Conservation (phyloP, 2,888 invertebrate species). For the Cheilosia grossa region DNA sequence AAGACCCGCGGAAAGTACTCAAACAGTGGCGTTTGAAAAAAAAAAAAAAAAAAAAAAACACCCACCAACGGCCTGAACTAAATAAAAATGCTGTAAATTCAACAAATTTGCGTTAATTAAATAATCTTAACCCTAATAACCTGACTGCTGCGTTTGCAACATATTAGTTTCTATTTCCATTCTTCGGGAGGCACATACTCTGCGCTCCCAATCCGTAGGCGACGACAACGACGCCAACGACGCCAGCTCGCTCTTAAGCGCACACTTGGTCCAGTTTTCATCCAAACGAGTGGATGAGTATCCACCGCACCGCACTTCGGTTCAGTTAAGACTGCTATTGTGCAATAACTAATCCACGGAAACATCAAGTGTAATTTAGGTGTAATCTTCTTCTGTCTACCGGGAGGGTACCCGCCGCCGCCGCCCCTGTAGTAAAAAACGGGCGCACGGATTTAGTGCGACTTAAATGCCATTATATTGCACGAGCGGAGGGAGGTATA, state of each 20-base stretch:
- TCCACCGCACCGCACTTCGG: constrained; percentile 24
- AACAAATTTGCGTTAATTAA: constrained; percentile 58
- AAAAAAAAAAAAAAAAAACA: not conserved
- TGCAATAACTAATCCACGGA: constrained; percentile 61
- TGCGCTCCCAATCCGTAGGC: constrained; percentile 42
- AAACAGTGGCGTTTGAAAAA: too few relatives aligned
- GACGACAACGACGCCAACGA: not conserved
- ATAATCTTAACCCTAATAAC: constrained; percentile 67
- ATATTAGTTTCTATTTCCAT: not conserved
- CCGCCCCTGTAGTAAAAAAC: not conserved
- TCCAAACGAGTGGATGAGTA: constrained; percentile 36
- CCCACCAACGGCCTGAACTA: constrained; percentile 7
- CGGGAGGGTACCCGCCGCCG: not conserved
- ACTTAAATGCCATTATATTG: constrained; percentile 59
- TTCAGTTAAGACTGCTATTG: constrained; percentile 47
- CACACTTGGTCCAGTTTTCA: constrained; percentile 64
- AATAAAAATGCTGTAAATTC: constrained; percentile 30
- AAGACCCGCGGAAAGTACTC: not conserved
- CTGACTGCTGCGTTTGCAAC: constrained; percentile 43
- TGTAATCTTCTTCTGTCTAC: constrained; percentile 53
- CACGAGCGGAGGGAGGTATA: constrained; percentile 2
- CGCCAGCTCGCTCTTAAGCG: constrained; percentile 39
- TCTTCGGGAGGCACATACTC: constrained; percentile 4
- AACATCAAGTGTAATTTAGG: constrained; percentile 50
- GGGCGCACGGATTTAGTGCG: constrained; percentile 28